Base-by-base conservation (phyloP, 1,140 invertebrate genomes). In the Zaprionus ornatus region DNA sequence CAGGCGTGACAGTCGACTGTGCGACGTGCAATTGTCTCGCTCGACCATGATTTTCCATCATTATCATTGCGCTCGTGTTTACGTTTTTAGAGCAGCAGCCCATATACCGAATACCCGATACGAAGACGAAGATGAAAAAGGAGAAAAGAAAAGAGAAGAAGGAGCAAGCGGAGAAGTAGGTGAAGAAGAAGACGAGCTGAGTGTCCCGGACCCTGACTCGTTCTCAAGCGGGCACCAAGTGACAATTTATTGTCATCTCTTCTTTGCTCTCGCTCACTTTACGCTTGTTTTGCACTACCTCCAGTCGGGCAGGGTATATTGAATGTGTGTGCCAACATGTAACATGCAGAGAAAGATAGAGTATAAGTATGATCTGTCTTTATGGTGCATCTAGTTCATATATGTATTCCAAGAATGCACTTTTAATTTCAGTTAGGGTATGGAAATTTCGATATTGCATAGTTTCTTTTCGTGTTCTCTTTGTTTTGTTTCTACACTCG, bases 201-300 rank as follows among this genome's bases (percentile, higher is more conserved):
- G 23, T 23, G 35, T 21, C 27, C 29, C 35, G 21, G 15, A 35
- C 48, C 9, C 50, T 32, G 63, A 65, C 60, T 74, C n/a, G 21
- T 42, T 9, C 54, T 59, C 23, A 37, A 59, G 54, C 32, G 60
- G 37, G 70, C 63, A 59, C 19, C 75, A 69, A 77, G 77, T 82
- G 79, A 86, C 83, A 88, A 88, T 88, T 88, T 88, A 88, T 88
- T 88, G 85, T 90, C 85, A 88, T 90, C 81, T 90, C 79, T 68
- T 76, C 84, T 77, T 76, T 80, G 60, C 55, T 55, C 59, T 71
- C 70, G 70, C 73, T 76, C 71, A 73, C 64, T 66, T 76, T 52
- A 79, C 77, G 66, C 85, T 85, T 88, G 74, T 74, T 90, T 81
- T 64, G 45, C 55, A 29, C 19, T 70, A n/a, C 35, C 19, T 29